Evolutionary conservation across 2,888 invertebrate species (phyloP).

Genomic region (Tachina lurida): DNA sequence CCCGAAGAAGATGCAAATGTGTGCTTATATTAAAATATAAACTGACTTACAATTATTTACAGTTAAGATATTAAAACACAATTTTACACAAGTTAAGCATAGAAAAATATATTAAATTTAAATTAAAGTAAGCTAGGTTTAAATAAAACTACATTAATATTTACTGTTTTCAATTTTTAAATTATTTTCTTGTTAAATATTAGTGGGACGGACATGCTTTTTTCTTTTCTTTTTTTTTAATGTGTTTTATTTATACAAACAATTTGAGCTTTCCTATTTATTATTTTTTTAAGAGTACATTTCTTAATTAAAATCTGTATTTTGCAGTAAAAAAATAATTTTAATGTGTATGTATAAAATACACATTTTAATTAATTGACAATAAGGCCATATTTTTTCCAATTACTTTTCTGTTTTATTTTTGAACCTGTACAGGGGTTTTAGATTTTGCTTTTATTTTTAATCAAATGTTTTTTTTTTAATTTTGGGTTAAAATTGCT

Average conservation of each 20-base stretch:
- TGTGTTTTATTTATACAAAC: slow-evolving; percentile 40
- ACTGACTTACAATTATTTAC: slow-evolving; percentile 64
- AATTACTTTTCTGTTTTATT: slow-evolving; percentile 16
- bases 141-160: slow-evolving; percentile 41
- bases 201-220: slow-evolving; percentile 70
- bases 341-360: slow-evolving; percentile 15
- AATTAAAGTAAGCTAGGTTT: slow-evolving; percentile 35
- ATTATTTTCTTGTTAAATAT: slow-evolving; percentile 52
- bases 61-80: slow-evolving; percentile 41
- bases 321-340: slow-evolving; percentile 27
- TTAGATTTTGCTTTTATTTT: slow-evolving; percentile 20
- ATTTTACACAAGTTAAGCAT: slow-evolving; percentile 58
- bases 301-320: slow-evolving; percentile 16
- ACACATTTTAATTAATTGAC: slow-evolving; percentile 52
- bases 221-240: slow-evolving; percentile 26
- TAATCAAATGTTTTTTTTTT: slow-evolving; percentile 45
- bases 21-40: slow-evolving; percentile 23
- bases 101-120: slow-evolving; percentile 59
- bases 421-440: slow-evolving; percentile 56
- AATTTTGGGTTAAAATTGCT: slow-evolving; percentile 37
- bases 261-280: slow-evolving; percentile 55
- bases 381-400: slow-evolving; percentile 62
- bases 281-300: slow-evolving; percentile 10
- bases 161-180: slow-evolving; percentile 29
- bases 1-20: not conserved